Evolutionary conservation across 2,888 invertebrate species (phyloP), one percentile per base, ranked within the genome.

Genomic region (Griposia aprilina): DNA sequence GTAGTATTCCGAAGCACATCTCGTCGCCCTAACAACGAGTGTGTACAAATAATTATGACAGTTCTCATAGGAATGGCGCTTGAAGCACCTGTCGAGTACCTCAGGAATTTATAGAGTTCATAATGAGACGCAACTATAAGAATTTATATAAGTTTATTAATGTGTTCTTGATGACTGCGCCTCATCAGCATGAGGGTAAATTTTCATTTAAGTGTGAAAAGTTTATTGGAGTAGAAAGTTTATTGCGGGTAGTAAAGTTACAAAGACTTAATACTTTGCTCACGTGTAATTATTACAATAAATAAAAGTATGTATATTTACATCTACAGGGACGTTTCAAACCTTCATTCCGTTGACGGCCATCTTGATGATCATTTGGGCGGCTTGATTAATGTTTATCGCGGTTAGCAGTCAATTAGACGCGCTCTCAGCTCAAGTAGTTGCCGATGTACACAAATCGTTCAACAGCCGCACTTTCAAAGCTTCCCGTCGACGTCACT

Each of bases 41-140:
- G 91, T 93, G 91, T 93, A 94, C 93, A 94, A 94, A 95, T 95
- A 94, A 95, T 94, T 94, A 94, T 94, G 93, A 94, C 94, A 93
- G 93, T 94, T 94, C 95, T 94, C 93, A 94, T 90, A 92, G 92
- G 92, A 93, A 93, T 90, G 90, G 87, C 83, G 87, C 86, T 87
- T 93, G 88, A 89, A 94, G 93, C 92, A 92, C 91, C 91, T 91
- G 90, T 90, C 86, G 87, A 91, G 90, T 67, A 76, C 83, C 84
- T 78, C 59, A 81, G 82, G 89, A 89, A 89, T 89, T 85, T 89
- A 88, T 86, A 82, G 83, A 78, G 74, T 80, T 76, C 81, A 80
- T 89, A 88, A 89, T 89, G 88, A 89, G 88, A 78, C 78, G 63
- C 81, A 59, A 74, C 79, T 82, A 74, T 73, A 78, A 81, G 86